A percentile compares a stretch with the other conserved stretches of the same genome.
Evolutionary conservation across 2,113 vertebrate species (phyloP).

Genomic region (Catharus fuscescens): DNA sequence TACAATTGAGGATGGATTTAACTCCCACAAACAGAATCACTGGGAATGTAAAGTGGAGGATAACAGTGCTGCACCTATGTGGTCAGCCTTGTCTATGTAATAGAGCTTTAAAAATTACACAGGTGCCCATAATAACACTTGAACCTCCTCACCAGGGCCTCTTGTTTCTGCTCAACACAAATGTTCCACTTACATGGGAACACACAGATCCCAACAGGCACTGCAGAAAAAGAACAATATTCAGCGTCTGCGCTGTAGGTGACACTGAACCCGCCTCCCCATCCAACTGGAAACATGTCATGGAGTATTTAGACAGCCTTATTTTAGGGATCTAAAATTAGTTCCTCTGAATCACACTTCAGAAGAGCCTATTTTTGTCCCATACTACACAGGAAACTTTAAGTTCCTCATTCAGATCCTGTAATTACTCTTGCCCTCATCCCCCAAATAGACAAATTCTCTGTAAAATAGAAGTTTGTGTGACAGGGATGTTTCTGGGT

Average conservation of each 20-base stretch:
- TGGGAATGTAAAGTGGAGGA: neutral
- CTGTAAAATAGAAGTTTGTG: neutral
- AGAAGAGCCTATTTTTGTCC: slow-evolving; percentile 40
- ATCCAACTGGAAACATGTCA: neutral
- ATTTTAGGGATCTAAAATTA: slow-evolving; percentile 57
- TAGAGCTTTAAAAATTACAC: neutral
- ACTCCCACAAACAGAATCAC: neutral
- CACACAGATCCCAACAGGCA: neutral
- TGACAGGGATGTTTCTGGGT: neutral
- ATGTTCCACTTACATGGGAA: neutral
- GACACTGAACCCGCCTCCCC: neutral
- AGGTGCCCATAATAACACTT: neutral
- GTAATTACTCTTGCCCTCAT: neutral
- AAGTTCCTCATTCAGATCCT: slow-evolving; percentile 1
- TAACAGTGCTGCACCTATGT: neutral
- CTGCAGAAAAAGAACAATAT: neutral
- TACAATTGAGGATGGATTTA: neutral
- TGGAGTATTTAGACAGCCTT: slow-evolving; percentile 12
- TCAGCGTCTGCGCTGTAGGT: neutral
- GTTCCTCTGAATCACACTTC: slow-evolving; percentile 27
- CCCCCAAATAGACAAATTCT: neutral
- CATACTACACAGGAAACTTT: slow-evolving; percentile 2
- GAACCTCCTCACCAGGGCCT: neutral
- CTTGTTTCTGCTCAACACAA: neutral
- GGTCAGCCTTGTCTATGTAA: neutral